Percentiles rank a stretch among this genome's conserved stretches.
These are phyloP conservation scores for Malachius bipustulatus DNA, from an alignment of 2,888 invertebrate genomes.

Conservation along the genomic window DNA sequence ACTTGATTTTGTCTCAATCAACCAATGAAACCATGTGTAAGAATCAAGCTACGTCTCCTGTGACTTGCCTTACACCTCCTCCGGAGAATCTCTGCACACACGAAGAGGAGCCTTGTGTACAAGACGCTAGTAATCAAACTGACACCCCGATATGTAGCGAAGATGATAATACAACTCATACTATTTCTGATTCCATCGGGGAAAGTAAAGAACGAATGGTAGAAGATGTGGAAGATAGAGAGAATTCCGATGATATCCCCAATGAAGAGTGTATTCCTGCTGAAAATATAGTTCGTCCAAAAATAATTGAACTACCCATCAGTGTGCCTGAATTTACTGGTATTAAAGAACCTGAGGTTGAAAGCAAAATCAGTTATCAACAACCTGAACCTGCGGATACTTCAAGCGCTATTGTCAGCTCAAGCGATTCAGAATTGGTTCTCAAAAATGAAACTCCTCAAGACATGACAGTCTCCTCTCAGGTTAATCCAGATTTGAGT, in stretches of 20 bases:
- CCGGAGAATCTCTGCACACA: slow-evolving; percentile 34
- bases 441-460: neutral
- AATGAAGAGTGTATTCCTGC: neutral
- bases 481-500: slow-evolving; percentile 56
- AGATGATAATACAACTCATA: slow-evolving; percentile 42
- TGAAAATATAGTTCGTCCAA: slow-evolving; percentile 5
- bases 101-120: slow-evolving; percentile 47
- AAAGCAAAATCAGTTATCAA: neutral
- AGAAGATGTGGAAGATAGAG: slow-evolving; percentile 8
- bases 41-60: slow-evolving; percentile 39
- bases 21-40: slow-evolving; percentile 26
- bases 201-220: slow-evolving; percentile 9
- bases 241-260: neutral
- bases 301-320: neutral
- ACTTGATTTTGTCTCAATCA: slow-evolving; percentile 33
- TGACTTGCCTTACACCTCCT: slow-evolving; percentile 50
- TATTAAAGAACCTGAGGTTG: neutral
- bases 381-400: too few relatives aligned
- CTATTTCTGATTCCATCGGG: slow-evolving; percentile 14
- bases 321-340: slow-evolving; percentile 7
- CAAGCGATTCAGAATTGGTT: neutral
- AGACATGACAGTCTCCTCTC: neutral
- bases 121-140: slow-evolving; percentile 74
- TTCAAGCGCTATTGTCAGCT: too few relatives aligned
- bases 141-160: slow-evolving; percentile 61